These are phyloP conservation scores for Gerris lacustris DNA, from an alignment of 2,888 invertebrate genomes.

Conservation along the genomic window DNA sequence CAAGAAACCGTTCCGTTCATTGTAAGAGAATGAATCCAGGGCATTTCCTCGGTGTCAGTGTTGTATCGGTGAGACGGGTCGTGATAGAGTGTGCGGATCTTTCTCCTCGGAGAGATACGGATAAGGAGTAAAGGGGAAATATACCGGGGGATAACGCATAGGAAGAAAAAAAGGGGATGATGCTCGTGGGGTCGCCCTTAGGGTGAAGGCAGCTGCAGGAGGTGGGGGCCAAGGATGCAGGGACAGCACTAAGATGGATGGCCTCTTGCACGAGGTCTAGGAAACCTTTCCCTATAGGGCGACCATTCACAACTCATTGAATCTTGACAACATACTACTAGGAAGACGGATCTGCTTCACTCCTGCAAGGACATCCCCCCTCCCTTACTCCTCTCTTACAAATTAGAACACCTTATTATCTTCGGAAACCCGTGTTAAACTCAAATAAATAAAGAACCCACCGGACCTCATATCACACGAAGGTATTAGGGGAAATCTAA, in stretches of 20 bases:
- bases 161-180: neutral
- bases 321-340: slow-evolving; percentile 5
- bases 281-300: neutral
- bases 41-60: no score
- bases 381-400: neutral
- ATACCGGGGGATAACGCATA: neutral
- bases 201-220: slow-evolving; percentile 1
- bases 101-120: neutral
- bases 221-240: neutral
- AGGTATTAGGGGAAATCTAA: neutral
- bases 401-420: slow-evolving; percentile 5
- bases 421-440: neutral
- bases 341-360: neutral
- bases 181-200: neutral
- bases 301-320: slow-evolving; percentile 3
- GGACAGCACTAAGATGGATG: slow-evolving; percentile 3
- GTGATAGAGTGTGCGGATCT: neutral
- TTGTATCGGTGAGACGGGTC: no score
- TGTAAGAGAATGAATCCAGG: no score
- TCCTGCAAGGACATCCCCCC: neutral
- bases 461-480: neutral
- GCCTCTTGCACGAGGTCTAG: neutral
- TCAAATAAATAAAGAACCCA: neutral
- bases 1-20: no score
- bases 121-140: neutral